phyloP scores from a whole-genome alignment of 64 coral and sea anemone species.

The Stichodactyla helianthus region DNA sequence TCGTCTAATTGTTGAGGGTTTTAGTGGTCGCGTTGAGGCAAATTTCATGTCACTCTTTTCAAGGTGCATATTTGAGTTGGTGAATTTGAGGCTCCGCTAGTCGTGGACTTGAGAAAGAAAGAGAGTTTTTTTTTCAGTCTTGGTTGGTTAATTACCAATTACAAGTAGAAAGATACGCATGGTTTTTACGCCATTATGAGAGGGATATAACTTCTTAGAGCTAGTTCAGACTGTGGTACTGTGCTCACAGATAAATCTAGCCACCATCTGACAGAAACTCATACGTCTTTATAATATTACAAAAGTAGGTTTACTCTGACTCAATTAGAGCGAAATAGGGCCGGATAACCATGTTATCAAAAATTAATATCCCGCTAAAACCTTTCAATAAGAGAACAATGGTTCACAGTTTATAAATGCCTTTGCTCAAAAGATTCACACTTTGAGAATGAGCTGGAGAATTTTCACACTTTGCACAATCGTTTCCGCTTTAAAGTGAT shows the following conservation, averaged over 20 bases:
- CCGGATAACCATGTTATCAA: conserved; percentile 79
- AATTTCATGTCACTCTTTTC: conserved; percentile 36
- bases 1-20: conserved; percentile 44
- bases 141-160: not conserved
- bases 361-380: conserved; percentile 90
- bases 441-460: conserved; percentile 67
- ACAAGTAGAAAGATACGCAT: conserved; percentile 1
- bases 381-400: conserved; percentile 67
- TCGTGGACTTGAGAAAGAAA: not conserved
- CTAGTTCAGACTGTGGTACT: conserved; percentile 38
- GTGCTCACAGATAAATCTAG: conserved; percentile 16
- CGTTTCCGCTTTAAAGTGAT: conserved; percentile 64
- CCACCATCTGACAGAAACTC: conserved; percentile 56
- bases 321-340: conserved; percentile 86
- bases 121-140: not conserved
- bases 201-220: conserved; percentile 59
- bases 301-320: conserved; percentile 70
- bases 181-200: conserved; percentile 8
- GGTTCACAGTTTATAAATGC: conserved; percentile 71
- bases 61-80: conserved; percentile 6
- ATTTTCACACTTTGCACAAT: conserved; percentile 69
- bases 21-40: conserved; percentile 51
- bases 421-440: conserved; percentile 33
- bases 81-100: not conserved
- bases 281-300: conserved; percentile 72